phyloP scores from a whole-genome alignment of 2,113 vertebrate genomes.

The Campylorhamphus procurvoides region DNA sequence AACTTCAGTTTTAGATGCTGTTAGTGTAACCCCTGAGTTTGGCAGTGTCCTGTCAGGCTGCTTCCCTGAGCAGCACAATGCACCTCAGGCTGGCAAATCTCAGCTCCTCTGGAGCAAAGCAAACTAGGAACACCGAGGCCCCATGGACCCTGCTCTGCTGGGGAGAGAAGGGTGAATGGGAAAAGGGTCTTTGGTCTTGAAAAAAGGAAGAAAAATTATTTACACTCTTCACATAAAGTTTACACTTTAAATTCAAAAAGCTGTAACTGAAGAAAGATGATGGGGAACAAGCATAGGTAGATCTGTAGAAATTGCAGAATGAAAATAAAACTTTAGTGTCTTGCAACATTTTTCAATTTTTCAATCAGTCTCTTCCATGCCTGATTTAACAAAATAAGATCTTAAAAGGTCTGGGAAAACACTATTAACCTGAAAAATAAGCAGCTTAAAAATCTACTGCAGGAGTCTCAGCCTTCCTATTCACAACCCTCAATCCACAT shows the following conservation, averaged over 20 bases:
- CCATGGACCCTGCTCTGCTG: accelerated
- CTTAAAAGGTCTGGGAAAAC: slow-evolving; percentile 23
- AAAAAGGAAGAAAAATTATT: not conserved
- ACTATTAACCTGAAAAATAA: slow-evolving; percentile 48
- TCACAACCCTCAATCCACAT: not conserved
- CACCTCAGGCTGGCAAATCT: not conserved
- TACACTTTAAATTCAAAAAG: not conserved
- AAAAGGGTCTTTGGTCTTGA: not conserved
- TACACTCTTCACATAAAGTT: not conserved
- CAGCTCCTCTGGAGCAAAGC: not conserved
- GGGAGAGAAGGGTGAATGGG: not conserved
- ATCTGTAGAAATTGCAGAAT: not conserved
- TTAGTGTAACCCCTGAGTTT: not conserved
- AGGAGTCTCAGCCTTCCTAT: slow-evolving; percentile 15
- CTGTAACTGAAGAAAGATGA: not conserved
- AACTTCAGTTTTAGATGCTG: not conserved
- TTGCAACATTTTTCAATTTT: not conserved
- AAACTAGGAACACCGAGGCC: accelerated
- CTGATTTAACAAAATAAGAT: slow-evolving; percentile 26
- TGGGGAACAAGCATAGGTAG: not conserved
- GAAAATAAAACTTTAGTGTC: not conserved
- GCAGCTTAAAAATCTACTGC: slow-evolving; percentile 44
- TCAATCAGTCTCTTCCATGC: not conserved
- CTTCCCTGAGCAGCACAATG: not conserved
- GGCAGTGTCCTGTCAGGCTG: not conserved